Evolutionary conservation across 1,140 invertebrate species (phyloP).

Genomic region (Listronotus oregonensis): DNA sequence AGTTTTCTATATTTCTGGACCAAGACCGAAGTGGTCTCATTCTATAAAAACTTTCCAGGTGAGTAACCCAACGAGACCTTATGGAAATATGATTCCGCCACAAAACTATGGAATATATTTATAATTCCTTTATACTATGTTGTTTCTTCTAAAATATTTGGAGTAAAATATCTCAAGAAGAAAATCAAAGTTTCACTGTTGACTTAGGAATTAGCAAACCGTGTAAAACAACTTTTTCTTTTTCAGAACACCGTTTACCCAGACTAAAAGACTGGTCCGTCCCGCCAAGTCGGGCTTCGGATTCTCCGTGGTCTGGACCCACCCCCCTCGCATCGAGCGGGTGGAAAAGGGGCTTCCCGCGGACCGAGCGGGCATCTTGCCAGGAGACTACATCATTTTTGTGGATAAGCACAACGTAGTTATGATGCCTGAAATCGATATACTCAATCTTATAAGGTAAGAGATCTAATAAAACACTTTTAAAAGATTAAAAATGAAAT

Average conservation of each 20-base stretch:
- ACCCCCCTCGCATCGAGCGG: slow-evolving; percentile 85
- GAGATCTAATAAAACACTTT: slow-evolving; percentile 41
- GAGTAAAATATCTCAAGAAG: too few species aligned
- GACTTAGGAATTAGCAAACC: too few species aligned
- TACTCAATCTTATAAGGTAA: slow-evolving; percentile 79
- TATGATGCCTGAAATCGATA: slow-evolving; percentile 77
- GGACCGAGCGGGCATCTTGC: slow-evolving; percentile 76
- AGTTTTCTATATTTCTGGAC: too few species aligned
- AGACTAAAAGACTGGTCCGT: slow-evolving; percentile 69
- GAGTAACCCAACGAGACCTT: too few species aligned
- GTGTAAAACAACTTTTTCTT: neutral
- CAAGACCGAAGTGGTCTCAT: too few species aligned
- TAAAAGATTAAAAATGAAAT: too few species aligned
- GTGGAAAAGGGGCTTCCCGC: slow-evolving; percentile 82
- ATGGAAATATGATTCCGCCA: too few species aligned
- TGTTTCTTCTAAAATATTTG: too few species aligned
- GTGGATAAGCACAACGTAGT: slow-evolving; percentile 85
- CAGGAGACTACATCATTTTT: slow-evolving; percentile 86
- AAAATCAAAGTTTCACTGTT: too few species aligned
- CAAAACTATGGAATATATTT: too few species aligned
- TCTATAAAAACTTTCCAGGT: too few species aligned
- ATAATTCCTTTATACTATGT: too few species aligned
- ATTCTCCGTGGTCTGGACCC: slow-evolving; percentile 90
- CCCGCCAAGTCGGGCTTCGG: slow-evolving; percentile 71
- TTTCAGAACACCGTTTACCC: slow-evolving; percentile 76